These are phyloP conservation scores for Cotesia congregata DNA, from an alignment of 2,888 invertebrate species.

Conservation along the genomic window DNA sequence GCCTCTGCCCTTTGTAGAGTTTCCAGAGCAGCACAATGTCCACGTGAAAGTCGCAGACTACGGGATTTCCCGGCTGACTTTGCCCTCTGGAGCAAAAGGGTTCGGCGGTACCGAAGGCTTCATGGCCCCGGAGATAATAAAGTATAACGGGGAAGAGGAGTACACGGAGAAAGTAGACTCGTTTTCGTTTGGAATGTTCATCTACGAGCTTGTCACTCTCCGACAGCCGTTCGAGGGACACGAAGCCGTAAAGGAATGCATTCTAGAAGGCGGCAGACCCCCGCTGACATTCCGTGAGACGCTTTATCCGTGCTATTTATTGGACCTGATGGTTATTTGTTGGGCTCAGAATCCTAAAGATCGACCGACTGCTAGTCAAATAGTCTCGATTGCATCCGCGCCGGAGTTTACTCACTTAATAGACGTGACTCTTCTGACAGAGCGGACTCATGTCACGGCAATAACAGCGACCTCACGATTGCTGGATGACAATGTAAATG, in stretches of 20 bases:
- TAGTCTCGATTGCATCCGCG: constrained; percentile 91
- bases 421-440: constrained; percentile 83
- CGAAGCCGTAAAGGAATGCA: constrained; percentile 96
- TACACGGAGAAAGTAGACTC: constrained; percentile 99
- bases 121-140: constrained; percentile 99
- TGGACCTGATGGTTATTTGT: constrained; percentile 96
- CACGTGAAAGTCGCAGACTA: constrained; percentile 98
- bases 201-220: constrained; percentile 94
- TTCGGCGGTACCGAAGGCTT: constrained; percentile 99
- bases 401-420: constrained; percentile 93
- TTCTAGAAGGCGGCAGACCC: constrained; percentile 94
- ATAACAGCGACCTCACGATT: constrained; percentile 65
- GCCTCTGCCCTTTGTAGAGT: constrained; percentile 83
- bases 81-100: constrained; percentile 94
- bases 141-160: constrained; percentile 98
- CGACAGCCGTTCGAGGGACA: constrained; percentile 96
- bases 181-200: constrained; percentile 98
- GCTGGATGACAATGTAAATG: constrained; percentile 62
- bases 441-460: constrained; percentile 78
- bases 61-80: constrained; percentile 89
- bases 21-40: constrained; percentile 77
- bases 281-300: constrained; percentile 88
- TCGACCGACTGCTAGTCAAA: constrained; percentile 94
- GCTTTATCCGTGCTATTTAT: constrained; percentile 86
- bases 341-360: constrained; percentile 91